Evolutionary conservation across 2,113 vertebrate genomes (phyloP).

Genomic region (Perognathus longimembris): DNA sequence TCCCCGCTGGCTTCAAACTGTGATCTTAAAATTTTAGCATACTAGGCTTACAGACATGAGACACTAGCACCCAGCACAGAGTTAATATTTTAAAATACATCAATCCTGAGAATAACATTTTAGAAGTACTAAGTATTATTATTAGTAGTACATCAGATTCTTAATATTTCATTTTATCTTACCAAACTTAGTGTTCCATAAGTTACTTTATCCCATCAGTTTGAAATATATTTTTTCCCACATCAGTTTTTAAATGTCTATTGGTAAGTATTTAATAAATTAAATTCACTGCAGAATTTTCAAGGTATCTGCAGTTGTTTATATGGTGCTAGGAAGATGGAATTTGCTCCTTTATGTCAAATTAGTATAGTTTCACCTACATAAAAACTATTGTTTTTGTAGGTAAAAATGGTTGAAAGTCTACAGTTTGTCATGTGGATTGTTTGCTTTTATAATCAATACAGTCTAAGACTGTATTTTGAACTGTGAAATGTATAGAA

Average conservation of each 20-base stretch:
- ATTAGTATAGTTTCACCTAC: background rate
- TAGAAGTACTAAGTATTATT: constrained; percentile 5
- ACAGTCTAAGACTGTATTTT: background rate
- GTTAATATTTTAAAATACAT: too few relatives aligned
- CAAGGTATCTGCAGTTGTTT: background rate
- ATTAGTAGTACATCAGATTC: constrained; percentile 1
- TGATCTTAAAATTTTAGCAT: too few relatives aligned
- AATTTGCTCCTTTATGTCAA: background rate
- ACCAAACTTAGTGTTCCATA: background rate
- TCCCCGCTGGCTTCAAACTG: too few relatives aligned
- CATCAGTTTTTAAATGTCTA: constrained; percentile 5
- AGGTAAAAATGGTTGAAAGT: background rate
- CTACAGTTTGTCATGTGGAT: background rate
- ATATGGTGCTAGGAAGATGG: background rate
- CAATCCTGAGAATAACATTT: background rate
- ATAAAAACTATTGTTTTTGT: background rate
- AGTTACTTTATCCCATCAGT: background rate
- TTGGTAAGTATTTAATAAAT: background rate
- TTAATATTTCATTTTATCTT: constrained; percentile 22
- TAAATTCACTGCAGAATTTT: constrained; percentile 32
- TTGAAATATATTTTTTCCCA: background rate
- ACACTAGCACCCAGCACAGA: too few relatives aligned
- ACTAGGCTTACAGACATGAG: too few relatives aligned
- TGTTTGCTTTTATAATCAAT: background rate
- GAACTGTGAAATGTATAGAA: background rate